These are phyloP conservation scores for Drosophila lini DNA, from an alignment of 1,140 invertebrate genomes.

Conservation along the genomic window DNA sequence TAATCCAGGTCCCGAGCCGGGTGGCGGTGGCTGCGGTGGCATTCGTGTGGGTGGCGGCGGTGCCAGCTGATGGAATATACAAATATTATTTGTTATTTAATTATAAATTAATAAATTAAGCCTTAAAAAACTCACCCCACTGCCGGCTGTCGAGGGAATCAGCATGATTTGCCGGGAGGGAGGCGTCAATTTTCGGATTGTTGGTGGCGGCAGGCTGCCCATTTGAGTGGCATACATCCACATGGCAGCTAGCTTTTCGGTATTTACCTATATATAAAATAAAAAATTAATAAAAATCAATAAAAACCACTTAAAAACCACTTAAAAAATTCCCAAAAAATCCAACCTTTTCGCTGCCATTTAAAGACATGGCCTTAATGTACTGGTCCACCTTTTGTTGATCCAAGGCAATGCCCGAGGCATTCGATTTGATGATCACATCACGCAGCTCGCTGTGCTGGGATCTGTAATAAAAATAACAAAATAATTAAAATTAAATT, in stretches of 20 bases:
- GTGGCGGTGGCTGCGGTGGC: slow-evolving; percentile 57
- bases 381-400: slow-evolving; percentile 80
- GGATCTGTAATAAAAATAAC: slow-evolving; percentile 47
- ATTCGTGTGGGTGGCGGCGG: slow-evolving; percentile 63
- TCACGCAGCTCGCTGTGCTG: slow-evolving; percentile 64
- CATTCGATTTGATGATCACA: slow-evolving; percentile 74
- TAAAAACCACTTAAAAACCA: too few relatives aligned
- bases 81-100: not conserved
- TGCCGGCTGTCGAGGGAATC: slow-evolving; percentile 65
- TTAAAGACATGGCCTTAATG: slow-evolving; percentile 76
- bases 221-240: slow-evolving; percentile 82
- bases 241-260: slow-evolving; percentile 75
- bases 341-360: slow-evolving; percentile 71
- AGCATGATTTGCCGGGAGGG: slow-evolving; percentile 71
- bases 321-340: not conserved
- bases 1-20: slow-evolving; percentile 31
- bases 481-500: not conserved
- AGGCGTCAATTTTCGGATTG: slow-evolving; percentile 62
- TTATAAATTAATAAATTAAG: too few relatives aligned
- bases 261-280: slow-evolving; percentile 42
- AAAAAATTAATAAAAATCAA: too few relatives aligned
- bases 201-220: slow-evolving; percentile 54
- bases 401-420: slow-evolving; percentile 62
- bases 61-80: slow-evolving; percentile 13
- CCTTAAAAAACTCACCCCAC: slow-evolving; percentile 47